Evolutionary conservation across 2,888 invertebrate genomes (phyloP).

Genomic region (Brachypterus glaber): DNA sequence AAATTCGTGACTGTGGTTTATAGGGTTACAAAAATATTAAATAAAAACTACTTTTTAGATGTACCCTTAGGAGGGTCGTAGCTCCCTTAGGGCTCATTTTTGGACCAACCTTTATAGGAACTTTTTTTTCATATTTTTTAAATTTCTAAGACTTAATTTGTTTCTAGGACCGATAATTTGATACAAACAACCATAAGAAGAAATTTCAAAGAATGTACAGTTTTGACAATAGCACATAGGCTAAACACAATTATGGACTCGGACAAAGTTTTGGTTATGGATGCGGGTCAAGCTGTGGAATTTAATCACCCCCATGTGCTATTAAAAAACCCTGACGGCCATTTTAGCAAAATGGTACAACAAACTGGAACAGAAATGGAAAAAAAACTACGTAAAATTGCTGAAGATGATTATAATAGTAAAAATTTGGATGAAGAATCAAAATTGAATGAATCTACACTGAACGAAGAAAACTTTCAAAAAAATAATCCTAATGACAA

Average conservation of each 20-base stretch:
- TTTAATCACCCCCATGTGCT: slow-evolving; percentile 44
- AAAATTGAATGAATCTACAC: too few species aligned
- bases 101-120: too few species aligned
- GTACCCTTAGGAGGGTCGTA: too few species aligned
- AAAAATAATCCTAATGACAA: too few species aligned
- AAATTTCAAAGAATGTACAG: slow-evolving; percentile 66
- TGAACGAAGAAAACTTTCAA: too few species aligned
- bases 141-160: slow-evolving; percentile 8
- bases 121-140: not conserved
- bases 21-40: too few species aligned
- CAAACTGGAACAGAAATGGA: slow-evolving; percentile 32
- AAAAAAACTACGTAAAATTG: slow-evolving; percentile 23
- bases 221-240: slow-evolving; percentile 74
- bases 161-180: slow-evolving; percentile 58
- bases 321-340: slow-evolving; percentile 30
- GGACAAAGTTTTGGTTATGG: slow-evolving; percentile 56
- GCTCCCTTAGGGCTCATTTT: too few species aligned
- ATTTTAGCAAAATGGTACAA: slow-evolving; percentile 33
- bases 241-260: slow-evolving; percentile 80
- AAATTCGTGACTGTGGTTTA: too few species aligned
- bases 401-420: slow-evolving; percentile 23
- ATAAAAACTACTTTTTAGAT: too few species aligned
- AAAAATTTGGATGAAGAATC: too few species aligned
- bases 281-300: slow-evolving; percentile 44
- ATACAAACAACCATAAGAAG: slow-evolving; percentile 66